Conservation (phyloP, 2,113 vertebrate species). For the Eidolon helvum region DNA sequence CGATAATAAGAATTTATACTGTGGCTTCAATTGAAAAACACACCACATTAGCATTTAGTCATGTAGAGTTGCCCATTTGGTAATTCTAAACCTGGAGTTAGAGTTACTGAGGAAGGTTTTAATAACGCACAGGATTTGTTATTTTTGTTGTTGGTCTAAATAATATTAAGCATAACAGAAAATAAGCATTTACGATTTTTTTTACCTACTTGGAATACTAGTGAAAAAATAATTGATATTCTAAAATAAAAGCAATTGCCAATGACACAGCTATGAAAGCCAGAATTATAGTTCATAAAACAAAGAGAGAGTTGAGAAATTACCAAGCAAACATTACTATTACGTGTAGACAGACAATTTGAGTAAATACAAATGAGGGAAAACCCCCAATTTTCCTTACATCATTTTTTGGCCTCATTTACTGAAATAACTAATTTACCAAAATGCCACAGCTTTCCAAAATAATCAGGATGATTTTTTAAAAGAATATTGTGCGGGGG, state of each 20-base stretch:
- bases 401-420: background rate
- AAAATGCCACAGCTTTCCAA: background rate
- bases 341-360: background rate
- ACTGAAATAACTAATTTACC: background rate
- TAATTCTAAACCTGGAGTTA: background rate
- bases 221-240: background rate
- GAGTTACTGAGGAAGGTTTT: background rate
- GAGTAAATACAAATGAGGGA: background rate
- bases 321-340: constrained; percentile 2
- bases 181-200: background rate
- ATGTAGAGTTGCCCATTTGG: background rate
- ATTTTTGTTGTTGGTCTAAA: background rate
- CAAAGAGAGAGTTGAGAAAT: constrained; percentile 28
- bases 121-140: background rate
- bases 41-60: background rate
- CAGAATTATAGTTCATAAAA: background rate
- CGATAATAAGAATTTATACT: constrained; percentile 66
- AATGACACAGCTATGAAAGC: background rate
- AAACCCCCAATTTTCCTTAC: background rate
- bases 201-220: background rate
- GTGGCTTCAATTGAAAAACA: constrained; percentile 38
- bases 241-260: constrained; percentile 10
- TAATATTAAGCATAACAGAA: background rate
- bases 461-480: background rate
- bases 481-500: background rate